Conservation (phyloP, 2,888 invertebrate genomes). For the Zele albiditarsus region DNA sequence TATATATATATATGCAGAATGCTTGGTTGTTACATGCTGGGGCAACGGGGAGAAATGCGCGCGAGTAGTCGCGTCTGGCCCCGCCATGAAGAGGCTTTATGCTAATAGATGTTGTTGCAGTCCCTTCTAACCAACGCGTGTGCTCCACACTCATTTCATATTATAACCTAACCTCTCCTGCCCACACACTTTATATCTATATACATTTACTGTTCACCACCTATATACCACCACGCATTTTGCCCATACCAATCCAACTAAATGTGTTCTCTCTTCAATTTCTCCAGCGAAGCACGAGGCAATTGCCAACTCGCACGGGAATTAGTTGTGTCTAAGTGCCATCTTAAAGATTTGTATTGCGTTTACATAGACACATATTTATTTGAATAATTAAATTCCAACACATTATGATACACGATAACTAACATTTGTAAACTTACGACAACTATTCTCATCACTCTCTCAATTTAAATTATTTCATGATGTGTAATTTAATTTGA, state of each 20-base stretch:
- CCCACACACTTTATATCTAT: constrained; percentile 15
- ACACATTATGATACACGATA: neutral
- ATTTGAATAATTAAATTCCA: constrained; percentile 3
- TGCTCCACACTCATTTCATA: constrained; percentile 44
- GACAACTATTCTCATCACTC: neutral
- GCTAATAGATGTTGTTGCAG: constrained; percentile 65
- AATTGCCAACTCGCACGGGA: constrained; percentile 50
- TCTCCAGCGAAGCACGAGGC: constrained; percentile 23
- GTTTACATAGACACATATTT: constrained; percentile 27
- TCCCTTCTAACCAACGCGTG: constrained; percentile 47
- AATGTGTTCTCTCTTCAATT: neutral
- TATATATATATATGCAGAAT: constrained; percentile 24
- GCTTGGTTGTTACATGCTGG: constrained; percentile 35
- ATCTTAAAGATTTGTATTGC: constrained; percentile 29
- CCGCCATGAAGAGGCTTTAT: constrained; percentile 60
- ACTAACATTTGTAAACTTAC: neutral
- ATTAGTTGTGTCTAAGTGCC: constrained; percentile 57
- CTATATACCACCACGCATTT: constrained; percentile 7
- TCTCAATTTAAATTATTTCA: constrained; percentile 4
- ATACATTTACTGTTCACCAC: constrained; percentile 1
- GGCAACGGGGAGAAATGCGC: constrained; percentile 48
- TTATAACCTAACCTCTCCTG: constrained; percentile 38
- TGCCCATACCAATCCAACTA: neutral
- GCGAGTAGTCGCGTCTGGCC: constrained; percentile 62
- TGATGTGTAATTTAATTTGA: constrained; percentile 23